Base-by-base conservation (phyloP, 2,797 vertebrate genomes). In the Margarornis squamiger region DNA sequence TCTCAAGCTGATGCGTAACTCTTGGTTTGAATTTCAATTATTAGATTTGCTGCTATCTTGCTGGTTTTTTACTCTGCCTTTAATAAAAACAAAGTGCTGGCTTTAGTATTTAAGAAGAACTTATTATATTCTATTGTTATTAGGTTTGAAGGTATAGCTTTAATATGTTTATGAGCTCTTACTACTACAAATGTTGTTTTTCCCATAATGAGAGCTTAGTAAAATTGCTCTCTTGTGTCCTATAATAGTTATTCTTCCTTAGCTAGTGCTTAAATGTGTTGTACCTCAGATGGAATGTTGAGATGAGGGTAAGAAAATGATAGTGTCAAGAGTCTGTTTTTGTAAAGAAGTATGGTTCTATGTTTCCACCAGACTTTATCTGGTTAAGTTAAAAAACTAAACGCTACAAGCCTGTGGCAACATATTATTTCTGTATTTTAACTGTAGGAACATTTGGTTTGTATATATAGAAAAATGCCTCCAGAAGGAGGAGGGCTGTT, bases 391-490 rank as follows among this genome's bases (percentile, higher is more conserved):
- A 21, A 89, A 85, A 96, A 96, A 86, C 67, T 59, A 94, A 96
- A 86, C 58, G 19, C 73, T 86, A 85, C 46, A 83, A 83, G 91
- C 90, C 74, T 87, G 77, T 97, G 95, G 92, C 88, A 95, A 94
- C 51, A n/a, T 93, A 89, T 86, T 97, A 92, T 90, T 96, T 95
- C 96, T 95, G 83, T 90, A 79, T 94, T 91, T 94, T 97, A 95
- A 96, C 96, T 96, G 84, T 92, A 95, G 95, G 91, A 95, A 92
- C 95, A 94, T 95, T 95, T 97, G 94, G 95, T 96, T 97, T 97
- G 96, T 90, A 94, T 91, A 81, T 93, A 90, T 92, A 96, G 92
- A 97, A 94, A 97, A 96, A 97, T 97, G 93, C 88, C 96, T 97
- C 90, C 94, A 96, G 95, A 94, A 97, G 92, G 74, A 93, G 76